Percentiles rank a stretch among this genome's conserved stretches.
These are phyloP conservation scores for Siniperca undulata DNA, from an alignment of 2,797 vertebrate species.

Conservation along the genomic window DNA sequence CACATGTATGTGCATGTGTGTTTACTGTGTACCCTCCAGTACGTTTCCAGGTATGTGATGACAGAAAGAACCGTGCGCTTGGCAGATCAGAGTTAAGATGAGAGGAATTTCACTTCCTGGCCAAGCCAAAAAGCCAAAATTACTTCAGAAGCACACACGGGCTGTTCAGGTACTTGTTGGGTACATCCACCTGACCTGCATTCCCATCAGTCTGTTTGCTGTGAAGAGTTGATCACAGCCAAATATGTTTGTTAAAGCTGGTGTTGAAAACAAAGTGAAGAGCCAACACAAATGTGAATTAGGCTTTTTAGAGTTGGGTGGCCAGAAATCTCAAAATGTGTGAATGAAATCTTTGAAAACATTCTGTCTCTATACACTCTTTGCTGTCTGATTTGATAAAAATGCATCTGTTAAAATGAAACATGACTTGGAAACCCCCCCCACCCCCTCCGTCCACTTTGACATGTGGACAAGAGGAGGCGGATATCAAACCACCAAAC, in stretches of 20 bases:
- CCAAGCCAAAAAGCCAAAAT: slow-evolving; percentile 33
- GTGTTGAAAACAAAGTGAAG: neutral
- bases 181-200: slow-evolving; percentile 26
- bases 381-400: neutral
- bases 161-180: slow-evolving; percentile 40
- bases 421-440: neutral
- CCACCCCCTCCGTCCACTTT: too few relatives aligned
- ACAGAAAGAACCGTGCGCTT: neutral
- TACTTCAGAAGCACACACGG: slow-evolving; percentile 4
- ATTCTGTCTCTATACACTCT: neutral
- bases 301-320: neutral
- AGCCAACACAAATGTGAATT: slow-evolving; percentile 15
- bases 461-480: neutral
- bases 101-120: slow-evolving; percentile 47
- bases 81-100: slow-evolving; percentile 56
- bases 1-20: slow-evolving; percentile 33
- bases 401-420: neutral
- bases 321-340: neutral
- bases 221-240: slow-evolving; percentile 26
- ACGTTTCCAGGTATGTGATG: slow-evolving; percentile 67
- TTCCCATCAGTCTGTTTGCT: slow-evolving; percentile 27
- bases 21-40: slow-evolving; percentile 47
- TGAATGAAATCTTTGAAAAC: neutral
- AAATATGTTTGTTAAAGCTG: slow-evolving; percentile 26
- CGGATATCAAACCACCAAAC: neutral